phyloP scores from a whole-genome alignment of 2,888 invertebrate species.

The Aleiodes leptofemur region DNA sequence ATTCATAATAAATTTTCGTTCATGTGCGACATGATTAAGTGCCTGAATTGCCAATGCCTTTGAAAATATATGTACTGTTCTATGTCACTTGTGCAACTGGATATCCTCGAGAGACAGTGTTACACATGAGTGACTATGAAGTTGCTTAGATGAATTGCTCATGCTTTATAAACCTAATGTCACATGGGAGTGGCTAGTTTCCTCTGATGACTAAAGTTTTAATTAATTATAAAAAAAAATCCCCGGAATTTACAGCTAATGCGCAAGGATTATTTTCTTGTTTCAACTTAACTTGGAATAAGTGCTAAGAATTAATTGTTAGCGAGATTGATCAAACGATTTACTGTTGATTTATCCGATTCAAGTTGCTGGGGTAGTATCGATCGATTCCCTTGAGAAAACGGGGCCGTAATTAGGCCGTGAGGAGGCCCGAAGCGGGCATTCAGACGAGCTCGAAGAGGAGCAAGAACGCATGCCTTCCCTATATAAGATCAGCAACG shows the following conservation, averaged over 20 bases:
- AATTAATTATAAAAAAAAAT: background rate
- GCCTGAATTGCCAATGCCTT: background rate
- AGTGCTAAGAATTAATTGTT: slow-evolving; percentile 34
- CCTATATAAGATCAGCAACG: slow-evolving; percentile 38
- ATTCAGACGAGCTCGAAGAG: slow-evolving; percentile 20
- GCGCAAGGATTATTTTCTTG: background rate
- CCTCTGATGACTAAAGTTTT: slow-evolving; percentile 4
- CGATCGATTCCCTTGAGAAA: slow-evolving; percentile 28
- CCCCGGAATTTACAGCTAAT: background rate
- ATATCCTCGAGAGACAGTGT: slow-evolving; percentile 46
- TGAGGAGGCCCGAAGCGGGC: slow-evolving; percentile 39
- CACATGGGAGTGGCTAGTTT: slow-evolving; percentile 21
- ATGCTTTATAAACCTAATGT: slow-evolving; percentile 33
- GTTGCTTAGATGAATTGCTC: slow-evolving; percentile 57
- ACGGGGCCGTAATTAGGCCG: slow-evolving; percentile 52
- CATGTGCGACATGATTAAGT: slow-evolving; percentile 11
- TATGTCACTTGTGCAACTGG: slow-evolving; percentile 31
- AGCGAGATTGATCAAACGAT: slow-evolving; percentile 34
- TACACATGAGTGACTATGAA: slow-evolving; percentile 56
- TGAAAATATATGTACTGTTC: slow-evolving; percentile 4
- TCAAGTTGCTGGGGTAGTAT: slow-evolving; percentile 19
- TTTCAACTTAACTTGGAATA: background rate
- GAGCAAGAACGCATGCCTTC: slow-evolving; percentile 32
- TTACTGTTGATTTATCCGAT: slow-evolving; percentile 40
- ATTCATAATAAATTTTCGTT: slow-evolving; percentile 9